Evolutionary conservation across 1,140 invertebrate genomes (phyloP).

Genomic region (Choristoneura fumiferana): DNA sequence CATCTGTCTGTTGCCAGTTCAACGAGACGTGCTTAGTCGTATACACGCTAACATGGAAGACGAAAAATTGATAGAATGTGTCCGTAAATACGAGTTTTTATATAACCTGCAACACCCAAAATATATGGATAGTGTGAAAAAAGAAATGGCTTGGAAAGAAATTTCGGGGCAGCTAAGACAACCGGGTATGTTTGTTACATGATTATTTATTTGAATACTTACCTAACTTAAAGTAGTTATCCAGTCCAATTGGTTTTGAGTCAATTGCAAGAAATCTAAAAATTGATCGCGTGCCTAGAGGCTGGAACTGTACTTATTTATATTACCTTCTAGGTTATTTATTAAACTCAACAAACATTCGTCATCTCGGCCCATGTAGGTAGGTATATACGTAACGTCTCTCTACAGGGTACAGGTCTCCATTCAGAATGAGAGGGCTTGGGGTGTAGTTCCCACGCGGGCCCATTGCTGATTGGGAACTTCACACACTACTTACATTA

Average conservation of each 20-base stretch:
- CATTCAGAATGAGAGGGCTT: too few relatives aligned
- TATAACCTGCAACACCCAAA: slow-evolving; percentile 36
- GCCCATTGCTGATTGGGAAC: too few relatives aligned
- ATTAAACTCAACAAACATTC: too few relatives aligned
- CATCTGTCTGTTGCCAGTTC: background rate
- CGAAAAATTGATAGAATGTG: slow-evolving; percentile 24
- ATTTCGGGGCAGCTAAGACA: background rate
- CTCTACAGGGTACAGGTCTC: too few relatives aligned
- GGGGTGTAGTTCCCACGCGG: too few relatives aligned
- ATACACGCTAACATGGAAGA: background rate
- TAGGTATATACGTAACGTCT: too few relatives aligned
- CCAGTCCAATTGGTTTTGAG: slow-evolving; percentile 17
- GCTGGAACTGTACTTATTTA: too few relatives aligned
- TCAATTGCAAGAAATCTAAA: slow-evolving; percentile 18
- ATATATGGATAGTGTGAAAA: slow-evolving; percentile 32
- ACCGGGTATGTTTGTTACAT: background rate
- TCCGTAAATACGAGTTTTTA: slow-evolving; percentile 35
- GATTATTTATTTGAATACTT: background rate
- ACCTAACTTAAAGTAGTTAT: too few relatives aligned
- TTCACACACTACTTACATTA: too few relatives aligned
- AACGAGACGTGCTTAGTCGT: background rate
- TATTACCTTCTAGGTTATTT: too few relatives aligned
- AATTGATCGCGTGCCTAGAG: slow-evolving; percentile 21
- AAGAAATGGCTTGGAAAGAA: slow-evolving; percentile 18
- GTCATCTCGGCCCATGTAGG: too few relatives aligned